phyloP scores from a whole-genome alignment of 2,888 invertebrate species.

The Anarsia innoxiella region DNA sequence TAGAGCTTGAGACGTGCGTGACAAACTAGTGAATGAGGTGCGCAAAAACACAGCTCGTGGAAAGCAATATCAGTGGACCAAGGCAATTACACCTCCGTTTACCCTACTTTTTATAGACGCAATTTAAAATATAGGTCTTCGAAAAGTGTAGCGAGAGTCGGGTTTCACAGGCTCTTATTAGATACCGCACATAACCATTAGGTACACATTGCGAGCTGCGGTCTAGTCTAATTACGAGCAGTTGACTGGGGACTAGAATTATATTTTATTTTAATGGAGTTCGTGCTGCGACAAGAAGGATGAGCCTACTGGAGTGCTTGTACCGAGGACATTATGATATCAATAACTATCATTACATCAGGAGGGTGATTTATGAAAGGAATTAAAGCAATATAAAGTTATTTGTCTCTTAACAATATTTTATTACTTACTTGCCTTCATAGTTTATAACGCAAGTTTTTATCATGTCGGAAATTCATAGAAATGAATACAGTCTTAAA shows the following conservation, averaged over 20 bases:
- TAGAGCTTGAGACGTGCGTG: constrained; percentile 6
- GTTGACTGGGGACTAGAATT: constrained; percentile 1
- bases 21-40: constrained; percentile 13
- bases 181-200: constrained; percentile 28
- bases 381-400: too few relatives aligned
- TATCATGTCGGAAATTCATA: too few relatives aligned
- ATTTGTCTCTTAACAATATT: too few relatives aligned
- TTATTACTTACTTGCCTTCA: too few relatives aligned
- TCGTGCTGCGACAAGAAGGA: too few relatives aligned
- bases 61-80: constrained; percentile 15
- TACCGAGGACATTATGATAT: too few relatives aligned
- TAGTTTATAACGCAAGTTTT: too few relatives aligned
- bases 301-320: too few relatives aligned
- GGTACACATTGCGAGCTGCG: constrained; percentile 18
- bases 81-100: constrained; percentile 14
- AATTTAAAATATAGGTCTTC: constrained; percentile 21
- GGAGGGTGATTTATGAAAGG: too few relatives aligned
- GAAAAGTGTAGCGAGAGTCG: constrained; percentile 4
- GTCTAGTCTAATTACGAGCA: constrained; percentile 27
- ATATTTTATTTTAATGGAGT: constrained; percentile 4
- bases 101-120: constrained; percentile 15
- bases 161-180: constrained; percentile 23
- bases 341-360: too few relatives aligned
- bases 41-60: constrained; percentile 12
- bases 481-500: too few relatives aligned